Conservation (phyloP, 2,113 vertebrate genomes). For the Oryctolagus cuniculus region DNA sequence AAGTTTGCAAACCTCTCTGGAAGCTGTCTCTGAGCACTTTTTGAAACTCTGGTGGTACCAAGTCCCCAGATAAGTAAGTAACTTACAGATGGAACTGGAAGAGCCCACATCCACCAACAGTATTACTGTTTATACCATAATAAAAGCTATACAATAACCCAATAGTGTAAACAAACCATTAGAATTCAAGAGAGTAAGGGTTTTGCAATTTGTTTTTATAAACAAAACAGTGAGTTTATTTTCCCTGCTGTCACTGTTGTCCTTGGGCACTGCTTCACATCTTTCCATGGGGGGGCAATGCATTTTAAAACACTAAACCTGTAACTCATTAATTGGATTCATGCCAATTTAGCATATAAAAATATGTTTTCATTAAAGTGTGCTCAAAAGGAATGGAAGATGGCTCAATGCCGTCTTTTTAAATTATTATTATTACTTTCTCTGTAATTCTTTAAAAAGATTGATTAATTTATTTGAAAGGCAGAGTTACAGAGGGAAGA, state of each 20-base stretch:
- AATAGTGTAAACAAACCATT: slow-evolving; percentile 48
- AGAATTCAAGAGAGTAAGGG: neutral
- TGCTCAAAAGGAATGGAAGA: neutral
- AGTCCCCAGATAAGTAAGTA: slow-evolving; percentile 46
- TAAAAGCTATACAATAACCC: slow-evolving; percentile 57
- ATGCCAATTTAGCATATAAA: slow-evolving; percentile 20
- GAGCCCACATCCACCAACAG: neutral
- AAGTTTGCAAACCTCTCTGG: slow-evolving; percentile 44
- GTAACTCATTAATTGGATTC: neutral
- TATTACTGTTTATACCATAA: slow-evolving; percentile 56
- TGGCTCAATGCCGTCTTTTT: neutral
- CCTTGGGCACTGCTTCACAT: neutral
- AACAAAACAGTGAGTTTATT: neutral
- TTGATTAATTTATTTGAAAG: no score
- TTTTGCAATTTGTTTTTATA: neutral
- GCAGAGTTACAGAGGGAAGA: no score
- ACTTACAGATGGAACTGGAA: slow-evolving; percentile 42
- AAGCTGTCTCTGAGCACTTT: slow-evolving; percentile 30
- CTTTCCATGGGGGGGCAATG: neutral
- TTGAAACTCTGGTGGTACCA: neutral
- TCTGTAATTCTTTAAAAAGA: no score
- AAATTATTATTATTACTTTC: no score
- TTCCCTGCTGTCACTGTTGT: slow-evolving; percentile 31
- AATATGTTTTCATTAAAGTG: slow-evolving; percentile 56
- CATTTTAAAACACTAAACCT: slow-evolving; percentile 52